These are phyloP conservation scores for Acrocephalus kingi DNA, from an alignment of 2,113 vertebrate species.

Conservation along the genomic window DNA sequence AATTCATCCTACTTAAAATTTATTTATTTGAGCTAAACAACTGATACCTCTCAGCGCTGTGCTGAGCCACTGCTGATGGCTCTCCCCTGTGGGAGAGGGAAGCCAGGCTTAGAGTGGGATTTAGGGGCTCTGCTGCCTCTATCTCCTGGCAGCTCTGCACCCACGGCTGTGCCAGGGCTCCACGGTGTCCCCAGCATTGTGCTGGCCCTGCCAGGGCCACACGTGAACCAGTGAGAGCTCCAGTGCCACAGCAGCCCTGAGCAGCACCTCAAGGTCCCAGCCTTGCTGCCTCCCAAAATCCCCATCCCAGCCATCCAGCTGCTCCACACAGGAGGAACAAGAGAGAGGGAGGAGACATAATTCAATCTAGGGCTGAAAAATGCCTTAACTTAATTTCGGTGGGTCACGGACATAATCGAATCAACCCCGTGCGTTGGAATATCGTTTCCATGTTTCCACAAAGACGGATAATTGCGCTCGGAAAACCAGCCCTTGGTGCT, in stretches of 20 bases:
- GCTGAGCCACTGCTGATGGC: not conserved
- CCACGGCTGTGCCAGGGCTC: not conserved
- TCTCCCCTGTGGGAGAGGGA: not conserved
- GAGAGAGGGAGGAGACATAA: not conserved
- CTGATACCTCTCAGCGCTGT: not conserved
- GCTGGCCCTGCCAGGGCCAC: not conserved
- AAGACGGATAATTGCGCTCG: not conserved
- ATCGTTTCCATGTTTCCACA: constrained; percentile 30
- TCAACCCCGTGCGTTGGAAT: not conserved
- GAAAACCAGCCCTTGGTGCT: constrained; percentile 5
- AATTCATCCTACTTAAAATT: not conserved
- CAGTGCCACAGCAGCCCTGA: rapidly evolving
- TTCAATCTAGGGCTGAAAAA: constrained; percentile 31
- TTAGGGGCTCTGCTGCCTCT: not conserved
- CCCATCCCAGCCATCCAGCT: not conserved
- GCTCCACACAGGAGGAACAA: rapidly evolving
- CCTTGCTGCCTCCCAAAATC: not conserved
- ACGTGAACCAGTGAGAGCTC: rapidly evolving
- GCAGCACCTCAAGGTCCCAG: not conserved
- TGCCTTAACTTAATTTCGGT: constrained; percentile 38
- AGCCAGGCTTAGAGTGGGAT: not conserved
- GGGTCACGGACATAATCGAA: constrained; percentile 41
- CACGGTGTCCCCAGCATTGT: not conserved
- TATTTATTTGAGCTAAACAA: not conserved
- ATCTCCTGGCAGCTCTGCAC: not conserved